Percentiles rank a stretch among this genome's conserved stretches.
These are phyloP conservation scores for Enteromius radiatus DNA, from an alignment of 2,797 vertebrate genomes.

Conservation along the genomic window DNA sequence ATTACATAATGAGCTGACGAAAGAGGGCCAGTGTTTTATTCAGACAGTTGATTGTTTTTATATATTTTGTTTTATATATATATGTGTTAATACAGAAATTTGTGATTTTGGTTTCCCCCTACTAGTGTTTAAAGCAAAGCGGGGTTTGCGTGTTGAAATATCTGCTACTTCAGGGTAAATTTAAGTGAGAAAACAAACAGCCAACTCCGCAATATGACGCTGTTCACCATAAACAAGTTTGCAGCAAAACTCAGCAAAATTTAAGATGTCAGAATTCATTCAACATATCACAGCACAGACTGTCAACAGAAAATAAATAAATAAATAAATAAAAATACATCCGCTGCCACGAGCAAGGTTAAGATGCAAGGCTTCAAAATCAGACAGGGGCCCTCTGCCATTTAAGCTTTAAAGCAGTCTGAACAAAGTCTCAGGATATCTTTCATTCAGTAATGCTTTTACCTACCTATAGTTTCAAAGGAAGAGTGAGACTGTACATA, in stretches of 20 bases:
- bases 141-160: neutral
- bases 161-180: constrained; percentile 20
- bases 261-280: constrained; percentile 52
- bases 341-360: constrained; percentile 54
- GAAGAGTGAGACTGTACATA: constrained; percentile 26
- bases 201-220: constrained; percentile 21
- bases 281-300: constrained; percentile 38
- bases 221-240: constrained; percentile 28
- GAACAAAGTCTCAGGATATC: constrained; percentile 60
- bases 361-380: constrained; percentile 54
- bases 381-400: constrained; percentile 29
- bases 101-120: neutral
- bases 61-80: neutral
- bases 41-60: neutral
- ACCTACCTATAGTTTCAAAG: constrained; percentile 57
- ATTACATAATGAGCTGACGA: constrained; percentile 46
- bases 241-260: constrained; percentile 46
- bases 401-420: constrained; percentile 56
- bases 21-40: constrained; percentile 21
- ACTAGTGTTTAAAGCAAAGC: neutral
- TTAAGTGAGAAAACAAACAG: constrained; percentile 38
- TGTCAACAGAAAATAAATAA: constrained; percentile 44
- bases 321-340: constrained; percentile 40
- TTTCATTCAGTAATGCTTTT: constrained; percentile 47
- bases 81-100: too few relatives aligned